Base-by-base conservation (phyloP, 1,140 invertebrate genomes). In the Sycobia sp. region DNA sequence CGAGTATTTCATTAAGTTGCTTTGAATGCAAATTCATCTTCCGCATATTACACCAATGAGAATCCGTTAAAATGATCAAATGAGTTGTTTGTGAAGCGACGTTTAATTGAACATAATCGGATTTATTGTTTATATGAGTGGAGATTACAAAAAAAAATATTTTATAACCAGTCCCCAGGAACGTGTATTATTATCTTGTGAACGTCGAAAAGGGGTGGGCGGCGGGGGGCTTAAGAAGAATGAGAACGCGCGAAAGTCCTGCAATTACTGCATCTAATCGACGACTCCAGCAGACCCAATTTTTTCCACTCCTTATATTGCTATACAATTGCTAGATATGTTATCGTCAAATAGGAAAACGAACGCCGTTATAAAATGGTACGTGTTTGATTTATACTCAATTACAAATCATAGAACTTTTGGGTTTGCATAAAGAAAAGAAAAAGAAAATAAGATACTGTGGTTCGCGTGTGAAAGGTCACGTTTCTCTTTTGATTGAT, bases 401-500 rank as follows among this genome's bases (percentile, higher is more conserved):
- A n/a, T n/a, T n/a, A n/a, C n/a, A n/a, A n/a, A n/a, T n/a, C n/a
- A n/a, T n/a, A n/a, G n/a, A n/a, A n/a, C n/a, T n/a, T n/a, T n/a
- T n/a, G n/a, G n/a, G n/a, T n/a, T n/a, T n/a, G n/a, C n/a, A n/a
- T n/a, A 29, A 8, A 34, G 22, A 14, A 22, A 46, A 22, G 13
- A 39, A 16, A 41, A 59, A 39, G n/a, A 50, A 23, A 59, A 53
- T 44, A 53, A 47, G 43, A 51, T 63, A 51, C 65, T 67, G 67
- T 65, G 65, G 62, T 70, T 63, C 60, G 62, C 68, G 68, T 69
- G 47, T 65, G 70, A 73, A 59, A 70, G 43, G 69, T 76, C 76
- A 77, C 77, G 69, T 77, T 78, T 77, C 69, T 75, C 72, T 67
- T 71, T 70, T 58, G 67, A 65, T 76, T 70, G 63, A 41, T 46